phyloP scores from a whole-genome alignment of 2,113 vertebrate genomes.

The Oryzias curvinotus region DNA sequence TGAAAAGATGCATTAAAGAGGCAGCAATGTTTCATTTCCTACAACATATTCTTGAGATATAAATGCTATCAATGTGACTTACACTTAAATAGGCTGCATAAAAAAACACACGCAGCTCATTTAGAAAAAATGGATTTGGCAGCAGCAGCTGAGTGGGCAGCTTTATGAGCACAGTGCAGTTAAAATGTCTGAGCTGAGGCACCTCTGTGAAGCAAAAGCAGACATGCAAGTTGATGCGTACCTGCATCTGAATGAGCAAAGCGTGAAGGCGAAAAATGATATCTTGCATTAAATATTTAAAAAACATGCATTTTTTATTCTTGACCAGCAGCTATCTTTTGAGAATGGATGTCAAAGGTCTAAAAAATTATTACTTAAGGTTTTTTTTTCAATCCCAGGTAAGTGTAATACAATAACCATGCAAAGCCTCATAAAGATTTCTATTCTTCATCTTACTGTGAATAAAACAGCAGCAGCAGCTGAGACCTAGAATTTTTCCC shows the following conservation, averaged over 20 bases:
- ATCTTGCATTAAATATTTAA: too few species aligned
- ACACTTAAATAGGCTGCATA: slow-evolving; percentile 17
- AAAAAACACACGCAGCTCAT: neutral
- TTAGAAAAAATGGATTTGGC: neutral
- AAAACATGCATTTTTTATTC: too few species aligned
- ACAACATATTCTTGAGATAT: slow-evolving; percentile 8
- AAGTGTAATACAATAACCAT: neutral
- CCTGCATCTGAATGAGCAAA: neutral
- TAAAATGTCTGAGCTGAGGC: too few species aligned
- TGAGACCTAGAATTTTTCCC: too few species aligned
- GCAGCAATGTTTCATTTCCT: slow-evolving; percentile 9
- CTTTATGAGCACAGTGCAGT: neutral
- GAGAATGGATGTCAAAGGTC: slow-evolving; percentile 11
- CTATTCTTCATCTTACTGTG: slow-evolving; percentile 7
- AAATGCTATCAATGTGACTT: slow-evolving; percentile 14
- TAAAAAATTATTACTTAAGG: neutral
- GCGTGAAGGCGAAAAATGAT: neutral
- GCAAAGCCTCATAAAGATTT: neutral
- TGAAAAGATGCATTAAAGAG: slow-evolving; percentile 32
- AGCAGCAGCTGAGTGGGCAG: neutral
- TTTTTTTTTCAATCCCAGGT: neutral
- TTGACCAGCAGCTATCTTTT: neutral
- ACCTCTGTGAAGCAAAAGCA: too few species aligned
- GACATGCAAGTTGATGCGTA: neutral
- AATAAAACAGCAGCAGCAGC: too few species aligned